Evolutionary conservation across 2,113 vertebrate genomes (phyloP).

Genomic region (Parus major): DNA sequence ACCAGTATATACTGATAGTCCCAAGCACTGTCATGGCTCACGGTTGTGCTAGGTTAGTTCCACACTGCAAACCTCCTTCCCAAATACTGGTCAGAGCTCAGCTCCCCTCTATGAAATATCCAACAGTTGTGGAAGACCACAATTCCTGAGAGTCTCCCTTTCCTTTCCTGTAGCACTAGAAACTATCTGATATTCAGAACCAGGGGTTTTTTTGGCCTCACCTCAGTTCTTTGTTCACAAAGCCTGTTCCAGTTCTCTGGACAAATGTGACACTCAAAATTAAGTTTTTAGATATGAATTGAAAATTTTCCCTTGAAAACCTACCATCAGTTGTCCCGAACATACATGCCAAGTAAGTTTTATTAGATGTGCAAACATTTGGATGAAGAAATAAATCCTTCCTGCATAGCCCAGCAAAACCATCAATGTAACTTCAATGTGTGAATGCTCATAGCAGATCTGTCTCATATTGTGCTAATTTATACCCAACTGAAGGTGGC

Average conservation of each 20-base stretch:
- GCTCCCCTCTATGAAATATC: not conserved
- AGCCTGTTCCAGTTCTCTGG: not conserved
- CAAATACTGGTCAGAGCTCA: not conserved
- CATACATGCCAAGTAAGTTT: not conserved
- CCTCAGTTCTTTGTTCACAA: not conserved
- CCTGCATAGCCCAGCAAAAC: not conserved
- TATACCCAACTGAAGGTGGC: not conserved
- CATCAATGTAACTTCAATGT: not conserved
- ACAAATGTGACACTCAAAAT: not conserved
- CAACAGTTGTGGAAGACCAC: not conserved
- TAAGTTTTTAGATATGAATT: not conserved
- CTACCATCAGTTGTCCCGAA: not conserved
- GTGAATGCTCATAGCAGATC: not conserved
- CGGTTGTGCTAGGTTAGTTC: accelerated
- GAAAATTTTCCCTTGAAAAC: not conserved
- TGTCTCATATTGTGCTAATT: not conserved
- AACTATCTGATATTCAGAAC: not conserved
- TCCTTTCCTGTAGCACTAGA: not conserved
- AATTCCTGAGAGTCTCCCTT: not conserved
- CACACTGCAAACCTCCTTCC: not conserved
- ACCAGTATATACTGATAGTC: not conserved
- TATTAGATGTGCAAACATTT: not conserved
- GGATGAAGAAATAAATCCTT: not conserved
- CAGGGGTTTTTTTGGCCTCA: not conserved
- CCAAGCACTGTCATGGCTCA: not conserved